These are phyloP conservation scores for Bryconaethiops microstoma DNA, from an alignment of 2,797 vertebrate genomes.

Conservation along the genomic window DNA sequence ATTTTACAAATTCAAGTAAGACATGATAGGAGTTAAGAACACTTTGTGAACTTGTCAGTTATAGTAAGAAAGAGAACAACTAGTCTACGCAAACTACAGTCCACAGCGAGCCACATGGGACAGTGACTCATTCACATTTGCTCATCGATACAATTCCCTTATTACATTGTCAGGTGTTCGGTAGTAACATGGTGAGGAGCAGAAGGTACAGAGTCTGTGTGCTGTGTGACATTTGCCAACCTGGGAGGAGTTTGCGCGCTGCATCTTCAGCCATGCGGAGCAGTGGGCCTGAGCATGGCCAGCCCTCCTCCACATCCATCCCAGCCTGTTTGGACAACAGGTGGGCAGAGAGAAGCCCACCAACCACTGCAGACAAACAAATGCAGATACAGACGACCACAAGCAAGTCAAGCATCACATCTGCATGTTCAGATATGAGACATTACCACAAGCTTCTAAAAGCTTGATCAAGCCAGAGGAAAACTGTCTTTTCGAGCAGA, in stretches of 20 bases:
- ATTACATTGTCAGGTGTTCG: too few relatives aligned
- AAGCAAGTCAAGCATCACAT: background rate
- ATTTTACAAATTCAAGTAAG: too few relatives aligned
- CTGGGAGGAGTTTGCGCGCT: conserved; percentile 93
- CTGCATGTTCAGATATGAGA: background rate
- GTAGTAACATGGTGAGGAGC: too few relatives aligned
- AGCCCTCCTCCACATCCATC: conserved; percentile 86
- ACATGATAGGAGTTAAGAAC: too few relatives aligned
- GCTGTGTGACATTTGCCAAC: conserved; percentile 68
- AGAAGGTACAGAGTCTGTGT: background rate
- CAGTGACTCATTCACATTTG: too few relatives aligned
- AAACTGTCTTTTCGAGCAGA: background rate
- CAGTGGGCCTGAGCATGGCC: conserved; percentile 95
- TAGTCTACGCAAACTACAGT: too few relatives aligned
- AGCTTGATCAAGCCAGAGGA: background rate
- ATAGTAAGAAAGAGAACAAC: too few relatives aligned
- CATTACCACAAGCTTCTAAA: background rate
- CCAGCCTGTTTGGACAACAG: conserved; percentile 86
- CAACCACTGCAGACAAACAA: conserved; percentile 77
- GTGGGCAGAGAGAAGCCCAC: conserved; percentile 88
- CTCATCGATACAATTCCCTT: too few relatives aligned
- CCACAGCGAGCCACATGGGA: too few relatives aligned
- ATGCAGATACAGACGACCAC: background rate
- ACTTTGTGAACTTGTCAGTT: too few relatives aligned
- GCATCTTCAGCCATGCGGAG: conserved; percentile 94